Base-by-base conservation (phyloP, 37 sponge, comb jelly and placozoan genomes). In the Spongilla lacustris region DNA sequence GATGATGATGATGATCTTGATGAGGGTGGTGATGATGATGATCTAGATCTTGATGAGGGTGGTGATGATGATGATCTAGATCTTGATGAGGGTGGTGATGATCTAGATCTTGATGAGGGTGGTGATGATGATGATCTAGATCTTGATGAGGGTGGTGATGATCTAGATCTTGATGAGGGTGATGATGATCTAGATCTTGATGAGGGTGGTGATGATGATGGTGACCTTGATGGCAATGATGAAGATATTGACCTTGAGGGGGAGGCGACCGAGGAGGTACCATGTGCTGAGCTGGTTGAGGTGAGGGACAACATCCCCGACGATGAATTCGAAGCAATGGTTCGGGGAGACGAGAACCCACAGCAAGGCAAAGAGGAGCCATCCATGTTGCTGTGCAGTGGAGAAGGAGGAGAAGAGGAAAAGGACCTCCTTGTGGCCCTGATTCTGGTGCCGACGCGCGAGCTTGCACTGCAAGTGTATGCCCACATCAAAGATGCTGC, bases 381-480 rank as follows among this genome's bases (percentile, higher is more conserved):
- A 1, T 72, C 30, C 30, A 32, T 11, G 73, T 25, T 29, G 10
- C 8, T n/a, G 70, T 69, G 27, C 27, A 28, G 70, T 4, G 25
- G 10, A 27, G 25, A 9, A 69, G 73, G 30, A 13, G 73, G 73
- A 13, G 73, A 31, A 14, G 58, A 58, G 58, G 58, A 14, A 1
- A 58, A 10, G 21, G 21, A 58, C 19, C 21, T 6, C 1, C 89
- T 91, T 0, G 27, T 82, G 37, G 98, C 96, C 0, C 80, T 99
- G 30, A 90, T 99, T 8, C 79, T 99, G 32, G 82, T 87, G 1
- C 99, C 99, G 24, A 97, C 98, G 31, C 74, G 99, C 37, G 99
- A 99, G 81, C 83, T 99, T 30, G 98, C 96, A 0, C 36, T 97
- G 4, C 99, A 99, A 82, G 92, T 99, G 1, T 79, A 86, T 6